Percentiles rank a stretch among this genome's conserved stretches.
Evolutionary conservation across 2,113 vertebrate species (phyloP).

Genomic region (Promerops cafer): DNA sequence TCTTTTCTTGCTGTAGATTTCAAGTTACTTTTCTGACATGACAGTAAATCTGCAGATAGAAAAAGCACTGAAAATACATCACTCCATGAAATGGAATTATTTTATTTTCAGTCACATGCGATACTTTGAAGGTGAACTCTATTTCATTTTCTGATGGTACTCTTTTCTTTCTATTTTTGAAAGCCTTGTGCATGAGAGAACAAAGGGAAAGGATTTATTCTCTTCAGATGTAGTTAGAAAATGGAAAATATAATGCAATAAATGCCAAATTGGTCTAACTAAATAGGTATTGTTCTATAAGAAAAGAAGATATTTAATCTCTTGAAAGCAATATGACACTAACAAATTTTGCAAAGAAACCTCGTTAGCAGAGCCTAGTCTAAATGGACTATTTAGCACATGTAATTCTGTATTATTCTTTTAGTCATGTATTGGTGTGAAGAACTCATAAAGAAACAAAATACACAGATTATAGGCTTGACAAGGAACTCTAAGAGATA

Average conservation of each 20-base stretch:
- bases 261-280: background rate
- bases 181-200: constrained; percentile 16
- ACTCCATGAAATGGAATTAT: constrained; percentile 59
- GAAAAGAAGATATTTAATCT: background rate
- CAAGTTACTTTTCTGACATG: constrained; percentile 26
- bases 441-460: background rate
- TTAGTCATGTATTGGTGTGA: background rate
- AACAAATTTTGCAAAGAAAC: background rate
- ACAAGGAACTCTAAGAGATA: background rate
- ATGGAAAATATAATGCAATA: constrained; percentile 3
- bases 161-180: constrained; percentile 7
- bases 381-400: background rate
- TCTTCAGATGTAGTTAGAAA: background rate
- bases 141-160: constrained; percentile 53
- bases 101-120: constrained; percentile 53
- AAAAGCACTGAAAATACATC: constrained; percentile 53
- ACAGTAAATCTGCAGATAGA: constrained; percentile 43
- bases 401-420: background rate
- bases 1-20: background rate
- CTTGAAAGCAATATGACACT: background rate
- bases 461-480: background rate
- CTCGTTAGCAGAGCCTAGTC: background rate
- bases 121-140: constrained; percentile 57
- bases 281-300: constrained; percentile 29
- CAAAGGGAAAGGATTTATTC: constrained; percentile 48